Evolutionary conservation across 23 tunicate genomes (phyloP).

Genomic region (Trididemnum clinides): DNA sequence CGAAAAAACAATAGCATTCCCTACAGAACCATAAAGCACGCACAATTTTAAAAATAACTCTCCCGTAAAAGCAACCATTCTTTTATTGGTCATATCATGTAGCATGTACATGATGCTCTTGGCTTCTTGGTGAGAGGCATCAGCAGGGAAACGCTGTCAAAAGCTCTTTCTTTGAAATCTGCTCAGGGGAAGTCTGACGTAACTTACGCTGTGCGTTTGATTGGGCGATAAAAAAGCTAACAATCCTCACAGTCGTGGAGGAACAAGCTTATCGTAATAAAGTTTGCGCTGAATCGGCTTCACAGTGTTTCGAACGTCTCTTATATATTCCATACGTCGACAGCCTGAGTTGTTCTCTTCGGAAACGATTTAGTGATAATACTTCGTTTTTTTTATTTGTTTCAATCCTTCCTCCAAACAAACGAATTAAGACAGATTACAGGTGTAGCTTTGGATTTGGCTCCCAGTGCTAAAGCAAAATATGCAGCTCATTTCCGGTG

Average conservation of each 20-base stretch:
- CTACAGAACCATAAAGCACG: too few species aligned
- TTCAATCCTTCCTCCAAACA: neutral
- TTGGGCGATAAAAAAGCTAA: neutral
- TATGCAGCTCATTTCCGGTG: too few species aligned
- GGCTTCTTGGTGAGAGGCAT: neutral
- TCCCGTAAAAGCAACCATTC: too few species aligned
- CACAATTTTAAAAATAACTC: too few species aligned
- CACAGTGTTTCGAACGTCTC: neutral
- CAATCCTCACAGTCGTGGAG: neutral
- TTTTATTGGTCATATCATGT: too few species aligned
- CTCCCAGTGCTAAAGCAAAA: too few species aligned
- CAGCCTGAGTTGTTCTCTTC: too few species aligned
- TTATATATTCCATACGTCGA: constrained; percentile 20
- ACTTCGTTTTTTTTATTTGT: neutral
- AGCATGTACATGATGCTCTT: constrained; percentile 15
- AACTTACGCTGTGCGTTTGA: constrained; percentile 18
- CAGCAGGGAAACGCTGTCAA: constrained; percentile 18
- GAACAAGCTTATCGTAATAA: neutral
- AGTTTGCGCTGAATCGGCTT: neutral
- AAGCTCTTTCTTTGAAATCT: constrained; percentile 18
- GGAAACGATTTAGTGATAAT: neutral
- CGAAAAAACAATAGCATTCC: too few species aligned
- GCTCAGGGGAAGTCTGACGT: neutral
- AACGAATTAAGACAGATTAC: too few species aligned
- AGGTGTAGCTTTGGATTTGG: too few species aligned